Conservation (phyloP, 2,888 invertebrate genomes). For the Dilophus febrilis region DNA sequence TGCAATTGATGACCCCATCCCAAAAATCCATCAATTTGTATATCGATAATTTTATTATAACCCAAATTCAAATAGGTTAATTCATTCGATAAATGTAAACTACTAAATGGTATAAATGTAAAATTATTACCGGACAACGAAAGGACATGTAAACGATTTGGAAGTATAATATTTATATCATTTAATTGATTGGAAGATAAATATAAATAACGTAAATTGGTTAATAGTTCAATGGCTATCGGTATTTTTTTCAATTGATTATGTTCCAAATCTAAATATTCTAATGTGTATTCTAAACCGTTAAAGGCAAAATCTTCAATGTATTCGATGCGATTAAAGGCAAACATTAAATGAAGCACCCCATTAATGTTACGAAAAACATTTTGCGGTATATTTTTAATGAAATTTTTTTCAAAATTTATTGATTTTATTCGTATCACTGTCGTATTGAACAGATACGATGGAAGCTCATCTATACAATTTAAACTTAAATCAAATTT, state of each 20-base stretch:
- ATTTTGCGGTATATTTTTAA: slow-evolving; percentile 44
- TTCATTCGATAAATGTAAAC: slow-evolving; percentile 52
- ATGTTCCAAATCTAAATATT: slow-evolving; percentile 69
- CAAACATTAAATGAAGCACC: slow-evolving; percentile 59
- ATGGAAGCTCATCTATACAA: slow-evolving; percentile 49
- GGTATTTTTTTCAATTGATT: slow-evolving; percentile 58
- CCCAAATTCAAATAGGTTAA: slow-evolving; percentile 77
- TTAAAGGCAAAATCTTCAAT: slow-evolving; percentile 56
- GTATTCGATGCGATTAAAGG: slow-evolving; percentile 54
- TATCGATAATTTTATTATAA: slow-evolving; percentile 67
- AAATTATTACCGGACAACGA: slow-evolving; percentile 70
- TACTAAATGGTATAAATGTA: slow-evolving; percentile 48
- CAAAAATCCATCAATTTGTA: slow-evolving; percentile 57
- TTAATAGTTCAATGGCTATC: slow-evolving; percentile 46
- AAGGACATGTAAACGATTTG: slow-evolving; percentile 53
- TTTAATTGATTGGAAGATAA: slow-evolving; percentile 61
- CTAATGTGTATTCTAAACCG: slow-evolving; percentile 54
- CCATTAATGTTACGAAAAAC: slow-evolving; percentile 48
- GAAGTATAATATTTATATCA: slow-evolving; percentile 39
- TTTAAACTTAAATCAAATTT: slow-evolving; percentile 76
- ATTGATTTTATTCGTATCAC: slow-evolving; percentile 61
- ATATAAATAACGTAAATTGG: slow-evolving; percentile 61
- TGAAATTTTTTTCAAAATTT: slow-evolving; percentile 65
- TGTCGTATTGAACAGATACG: slow-evolving; percentile 48
- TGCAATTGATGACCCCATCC: slow-evolving; percentile 65